phyloP scores from a whole-genome alignment of 1,140 invertebrate genomes.

The Scaptomyza hsui region DNA sequence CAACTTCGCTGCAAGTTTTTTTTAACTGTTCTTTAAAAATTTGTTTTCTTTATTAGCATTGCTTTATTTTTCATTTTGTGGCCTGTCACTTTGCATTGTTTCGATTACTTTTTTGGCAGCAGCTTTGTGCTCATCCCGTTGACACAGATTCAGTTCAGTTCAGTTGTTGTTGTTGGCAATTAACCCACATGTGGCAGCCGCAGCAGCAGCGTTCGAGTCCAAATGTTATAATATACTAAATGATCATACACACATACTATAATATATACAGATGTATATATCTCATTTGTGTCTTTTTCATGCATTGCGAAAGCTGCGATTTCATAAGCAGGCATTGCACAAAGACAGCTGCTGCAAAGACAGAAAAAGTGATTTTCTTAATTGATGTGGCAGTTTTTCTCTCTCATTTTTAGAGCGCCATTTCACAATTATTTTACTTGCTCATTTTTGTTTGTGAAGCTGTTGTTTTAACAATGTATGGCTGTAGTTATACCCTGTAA shows the following conservation, averaged over 20 bases:
- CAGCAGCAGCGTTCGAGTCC: neutral
- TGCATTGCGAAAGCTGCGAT: slow-evolving; percentile 6
- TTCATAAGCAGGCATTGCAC: slow-evolving; percentile 21
- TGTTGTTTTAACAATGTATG: slow-evolving; percentile 15
- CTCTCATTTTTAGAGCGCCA: slow-evolving; percentile 2
- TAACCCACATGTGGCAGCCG: slow-evolving; percentile 28
- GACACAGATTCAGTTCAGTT: slow-evolving; percentile 46
- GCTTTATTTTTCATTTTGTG: neutral
- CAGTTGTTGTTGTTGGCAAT: slow-evolving; percentile 21
- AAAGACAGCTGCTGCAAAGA: neutral
- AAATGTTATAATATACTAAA: slow-evolving; percentile 23
- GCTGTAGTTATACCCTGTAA: neutral
- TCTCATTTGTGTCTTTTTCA: neutral
- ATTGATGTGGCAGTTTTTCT: slow-evolving; percentile 20
- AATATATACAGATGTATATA: no score
- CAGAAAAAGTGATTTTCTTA: slow-evolving; percentile 19
- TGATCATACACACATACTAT: no score
- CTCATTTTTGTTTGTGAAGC: slow-evolving; percentile 9
- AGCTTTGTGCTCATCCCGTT: slow-evolving; percentile 33
- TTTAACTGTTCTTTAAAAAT: neutral
- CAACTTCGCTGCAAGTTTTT: neutral
- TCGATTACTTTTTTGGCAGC: slow-evolving; percentile 39
- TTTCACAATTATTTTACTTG: slow-evolving; percentile 23
- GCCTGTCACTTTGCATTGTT: slow-evolving; percentile 33
- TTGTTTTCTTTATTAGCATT: slow-evolving; percentile 18